Evolutionary conservation across 1,140 invertebrate genomes (phyloP).

Genomic region (Notospermus geniculatus): DNA sequence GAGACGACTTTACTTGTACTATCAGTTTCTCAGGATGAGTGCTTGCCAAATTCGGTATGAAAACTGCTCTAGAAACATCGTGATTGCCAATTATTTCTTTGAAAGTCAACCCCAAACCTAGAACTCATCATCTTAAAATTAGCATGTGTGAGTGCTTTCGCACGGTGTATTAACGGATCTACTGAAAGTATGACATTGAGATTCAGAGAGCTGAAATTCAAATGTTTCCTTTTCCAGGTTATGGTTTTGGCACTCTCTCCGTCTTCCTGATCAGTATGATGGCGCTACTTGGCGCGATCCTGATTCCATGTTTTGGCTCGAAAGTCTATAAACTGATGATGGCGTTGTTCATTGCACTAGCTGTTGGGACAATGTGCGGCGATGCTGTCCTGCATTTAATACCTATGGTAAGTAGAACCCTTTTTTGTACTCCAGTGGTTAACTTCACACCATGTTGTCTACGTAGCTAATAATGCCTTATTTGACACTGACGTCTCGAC

Average conservation of each 20-base stretch:
- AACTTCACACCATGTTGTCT: no score
- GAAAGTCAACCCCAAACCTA: no score
- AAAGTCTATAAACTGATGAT: slow-evolving; percentile 43
- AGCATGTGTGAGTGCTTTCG: slow-evolving; percentile 5
- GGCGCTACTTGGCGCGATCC: slow-evolving; percentile 39
- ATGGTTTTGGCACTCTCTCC: slow-evolving; percentile 47
- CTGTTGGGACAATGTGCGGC: slow-evolving; percentile 55
- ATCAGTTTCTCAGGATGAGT: no score
- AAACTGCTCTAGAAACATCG: neutral
- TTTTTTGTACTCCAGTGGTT: no score
- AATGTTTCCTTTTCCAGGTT: slow-evolving; percentile 37
- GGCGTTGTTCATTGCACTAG: slow-evolving; percentile 52
- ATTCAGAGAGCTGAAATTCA: slow-evolving; percentile 12
- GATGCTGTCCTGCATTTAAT: slow-evolving; percentile 58
- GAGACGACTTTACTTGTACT: no score
- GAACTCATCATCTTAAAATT: neutral
- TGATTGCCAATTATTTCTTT: no score
- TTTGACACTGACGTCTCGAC: neutral
- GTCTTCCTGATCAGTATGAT: slow-evolving; percentile 48
- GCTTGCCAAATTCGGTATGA: neutral
- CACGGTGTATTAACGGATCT: no score
- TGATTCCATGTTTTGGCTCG: slow-evolving; percentile 36
- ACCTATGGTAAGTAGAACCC: slow-evolving; percentile 38
- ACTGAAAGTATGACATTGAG: no score
- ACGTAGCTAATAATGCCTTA: no score